Percentiles rank a stretch among this genome's conserved stretches.
phyloP scores from a whole-genome alignment of 2,888 invertebrate species.

The Lordiphosa fenestrarum region DNA sequence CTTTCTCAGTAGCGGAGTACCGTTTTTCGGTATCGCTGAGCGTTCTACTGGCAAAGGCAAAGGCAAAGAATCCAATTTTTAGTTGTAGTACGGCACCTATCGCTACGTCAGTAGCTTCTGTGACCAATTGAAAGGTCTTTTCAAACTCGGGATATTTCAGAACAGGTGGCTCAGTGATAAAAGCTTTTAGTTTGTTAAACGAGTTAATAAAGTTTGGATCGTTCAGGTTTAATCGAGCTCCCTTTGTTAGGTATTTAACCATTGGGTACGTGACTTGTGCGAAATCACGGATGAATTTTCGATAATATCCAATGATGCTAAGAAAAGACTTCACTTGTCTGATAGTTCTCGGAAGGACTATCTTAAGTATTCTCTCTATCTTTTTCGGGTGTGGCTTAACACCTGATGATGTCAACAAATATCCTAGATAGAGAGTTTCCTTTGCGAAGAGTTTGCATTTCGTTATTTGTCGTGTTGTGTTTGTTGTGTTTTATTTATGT shows the following conservation, averaged over 20 bases:
- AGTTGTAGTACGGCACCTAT: conserved; percentile 2
- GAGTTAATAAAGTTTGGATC: not conserved
- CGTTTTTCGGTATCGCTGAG: not conserved
- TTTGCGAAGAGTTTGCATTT: too few species aligned
- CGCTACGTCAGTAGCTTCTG: conserved; percentile 4
- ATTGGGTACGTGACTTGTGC: conserved; percentile 1
- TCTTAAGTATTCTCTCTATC: too few species aligned
- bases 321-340: conserved; percentile 1
- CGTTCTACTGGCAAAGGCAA: conserved; percentile 1
- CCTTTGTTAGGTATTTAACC: conserved; percentile 3
- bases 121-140: conserved; percentile 2
- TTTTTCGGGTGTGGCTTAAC: too few species aligned
- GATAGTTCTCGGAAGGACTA: not conserved
- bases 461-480: too few species aligned
- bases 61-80: not conserved
- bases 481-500: too few species aligned
- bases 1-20: not conserved
- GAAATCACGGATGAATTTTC: not conserved
- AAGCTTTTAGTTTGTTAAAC: too few species aligned
- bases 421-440: too few species aligned
- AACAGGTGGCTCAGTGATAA: conserved; percentile 2
- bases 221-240: not conserved
- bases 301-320: conserved; percentile 1
- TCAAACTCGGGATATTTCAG: conserved; percentile 4
- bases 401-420: too few species aligned